Evolutionary conservation across 1,140 invertebrate species (phyloP).

Genomic region (Plutomurus gul): DNA sequence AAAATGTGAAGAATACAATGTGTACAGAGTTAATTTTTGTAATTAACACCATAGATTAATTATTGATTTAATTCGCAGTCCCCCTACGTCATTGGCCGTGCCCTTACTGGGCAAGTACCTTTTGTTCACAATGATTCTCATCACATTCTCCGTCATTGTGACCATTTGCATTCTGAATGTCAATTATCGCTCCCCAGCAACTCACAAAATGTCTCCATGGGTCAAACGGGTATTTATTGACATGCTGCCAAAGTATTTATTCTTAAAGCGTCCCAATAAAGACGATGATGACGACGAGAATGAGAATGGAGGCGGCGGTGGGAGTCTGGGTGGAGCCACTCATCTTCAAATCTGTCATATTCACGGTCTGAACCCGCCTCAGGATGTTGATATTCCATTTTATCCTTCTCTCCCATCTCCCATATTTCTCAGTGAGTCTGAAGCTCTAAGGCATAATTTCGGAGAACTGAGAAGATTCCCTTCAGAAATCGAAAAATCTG

Average conservation of each 20-base stretch:
- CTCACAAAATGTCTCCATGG: conserved; percentile 90
- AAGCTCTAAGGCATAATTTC: conserved; percentile 50
- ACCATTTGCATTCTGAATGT: conserved; percentile 98
- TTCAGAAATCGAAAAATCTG: conserved; percentile 53
- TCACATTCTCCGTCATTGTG: conserved; percentile 95
- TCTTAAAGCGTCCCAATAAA: conserved; percentile 74
- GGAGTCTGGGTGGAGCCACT: conserved; percentile 63
- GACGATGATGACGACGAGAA: conserved; percentile 54
- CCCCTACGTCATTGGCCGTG: conserved; percentile 97
- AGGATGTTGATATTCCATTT: conserved; percentile 51
- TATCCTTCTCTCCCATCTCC: conserved; percentile 52
- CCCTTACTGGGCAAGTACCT: conserved; percentile 97
- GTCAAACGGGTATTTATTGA: conserved; percentile 86
- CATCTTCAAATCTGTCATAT: conserved; percentile 53
- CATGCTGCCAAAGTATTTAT: conserved; percentile 80
- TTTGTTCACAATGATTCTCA: conserved; percentile 98
- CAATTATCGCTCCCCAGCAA: conserved; percentile 95
- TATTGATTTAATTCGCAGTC: no score
- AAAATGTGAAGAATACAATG: no score
- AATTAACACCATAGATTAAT: no score
- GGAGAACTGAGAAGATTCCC: conserved; percentile 47
- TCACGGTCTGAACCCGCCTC: conserved; percentile 59
- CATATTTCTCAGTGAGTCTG: conserved; percentile 53
- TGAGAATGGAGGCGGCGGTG: conserved; percentile 32
- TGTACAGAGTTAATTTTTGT: no score